Percentiles rank a stretch among this genome's conserved stretches.
phyloP scores from a whole-genome alignment of 2,113 vertebrate species.

The rabbit (Oryctolagus cuniculus) region mOryCun1.1 NC_091432.1:62398001-62398500 shows the following conservation, averaged over 20 bases:
- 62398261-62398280: slow-evolving; percentile 4
- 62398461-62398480: too few relatives aligned
- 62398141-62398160: not conserved
- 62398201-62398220: not conserved
- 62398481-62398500: too few relatives aligned
- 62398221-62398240: not conserved
- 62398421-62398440: too few relatives aligned
- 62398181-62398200: not conserved
- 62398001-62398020: not conserved
- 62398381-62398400: too few relatives aligned
- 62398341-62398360: too few relatives aligned
- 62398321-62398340: too few relatives aligned
- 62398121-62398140: not conserved
- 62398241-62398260: not conserved
- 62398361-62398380: too few relatives aligned
- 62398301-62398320: not conserved
- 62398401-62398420: too few relatives aligned
- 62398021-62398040: not conserved
- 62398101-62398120: not conserved
- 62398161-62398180: not conserved
- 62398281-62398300: not conserved
- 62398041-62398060: not conserved
- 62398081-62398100: not conserved
- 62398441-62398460: too few relatives aligned
- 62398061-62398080: not conserved